Base-by-base conservation (phyloP, 2,113 vertebrate genomes). In the Setophaga petechia region DNA sequence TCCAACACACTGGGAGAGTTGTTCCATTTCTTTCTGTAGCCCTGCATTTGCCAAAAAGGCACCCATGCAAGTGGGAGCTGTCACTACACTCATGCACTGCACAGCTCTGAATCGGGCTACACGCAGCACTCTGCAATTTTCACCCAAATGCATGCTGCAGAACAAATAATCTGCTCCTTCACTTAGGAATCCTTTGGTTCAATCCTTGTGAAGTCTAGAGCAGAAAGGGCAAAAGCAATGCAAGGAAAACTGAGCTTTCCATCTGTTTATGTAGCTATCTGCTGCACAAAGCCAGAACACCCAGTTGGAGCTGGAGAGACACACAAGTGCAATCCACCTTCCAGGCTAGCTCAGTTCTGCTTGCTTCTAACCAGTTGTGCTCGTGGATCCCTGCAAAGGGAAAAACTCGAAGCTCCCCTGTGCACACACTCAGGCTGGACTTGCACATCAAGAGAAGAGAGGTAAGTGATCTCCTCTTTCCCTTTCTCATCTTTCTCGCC, bases 321-420 rank as follows among this genome's bases (percentile, higher is more conserved):
- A 77, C 86, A 33, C 18, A 21, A 11, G 49, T 86, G 94, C 75
- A 96, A 93, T 75, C 78, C 84, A 89, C 74, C 69, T 94, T 52
- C 85, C 25, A 7, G 71, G 73, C 95, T 85, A 91, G 84, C 86
- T 79, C 52, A 81, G 91, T 93, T 94, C 97, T 97, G 91, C 73
- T 82, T 35, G 66, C 33, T 93, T 90, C 80, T 83, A 92, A 72
- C 73, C 76, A 67, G 28, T 25, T 73, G 66, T 67, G 58, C 90
- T 97, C 76, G 17, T 66, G 91, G 90, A 95, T 63, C 93, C 90
- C 91, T 87, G 63, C 81, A 85, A 96, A 95, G 68, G 7, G 22
- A 86, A 77, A 77, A 86, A 90, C 91, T 94, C 85, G 71, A 77
- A 95, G 76, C 80, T 81, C 13, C 62, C 79, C 86, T 15, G 1